Evolutionary conservation across 2,888 invertebrate genomes (phyloP), one percentile per base, ranked within the genome.

Genomic region (Lutraria lutraria): DNA sequence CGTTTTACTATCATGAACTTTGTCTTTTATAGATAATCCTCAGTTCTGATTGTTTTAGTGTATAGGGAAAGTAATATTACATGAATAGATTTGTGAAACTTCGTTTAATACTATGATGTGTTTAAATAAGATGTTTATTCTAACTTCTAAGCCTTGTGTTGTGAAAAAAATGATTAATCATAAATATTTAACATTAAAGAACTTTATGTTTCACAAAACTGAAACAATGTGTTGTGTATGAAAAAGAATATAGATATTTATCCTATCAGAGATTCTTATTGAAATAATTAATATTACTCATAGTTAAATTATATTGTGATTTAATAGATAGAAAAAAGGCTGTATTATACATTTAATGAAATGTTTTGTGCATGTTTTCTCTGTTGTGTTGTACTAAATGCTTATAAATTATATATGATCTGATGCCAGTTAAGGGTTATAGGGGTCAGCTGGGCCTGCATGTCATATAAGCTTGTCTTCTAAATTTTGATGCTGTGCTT

Each of bases 341-440:
- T 68, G 63, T n/a, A 68, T 25, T 1, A 68, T 68, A 25, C n/a
- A 68, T 25, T 68, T 25, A 68, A 25, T 68, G 63, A 25, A n/a
- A n/a, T n/a, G n/a, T n/a, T 68, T 25, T 68, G 63, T 68, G 63
- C 63, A 68, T 68, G n/a, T 68, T n/a, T 13, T 25, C n/a, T n/a
- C 25, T 4, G 63, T 68, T n/a, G 6, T n/a, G 2, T 68, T 68
- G 63, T 68, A 68, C 63, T 68, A 68, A 25, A 25, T 68, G 63
- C 63, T 68, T 68, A 68, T 68, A 68, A 68, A 25, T 68, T 68
- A 68, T 68, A 68, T n/a, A 68, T 56, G 1, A 19, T 63, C 12
- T 68, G 25, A 68, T 68, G 63, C 63, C 63, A 68, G 63, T 68
- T 25, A 68, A 10, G 63, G 63, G 63, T n/a, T 68, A 3, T 10